A percentile compares a stretch with the other conserved stretches of the same genome.
Conservation (phyloP, 2,888 invertebrate species). For the Adelphocoris suturalis region DNA sequence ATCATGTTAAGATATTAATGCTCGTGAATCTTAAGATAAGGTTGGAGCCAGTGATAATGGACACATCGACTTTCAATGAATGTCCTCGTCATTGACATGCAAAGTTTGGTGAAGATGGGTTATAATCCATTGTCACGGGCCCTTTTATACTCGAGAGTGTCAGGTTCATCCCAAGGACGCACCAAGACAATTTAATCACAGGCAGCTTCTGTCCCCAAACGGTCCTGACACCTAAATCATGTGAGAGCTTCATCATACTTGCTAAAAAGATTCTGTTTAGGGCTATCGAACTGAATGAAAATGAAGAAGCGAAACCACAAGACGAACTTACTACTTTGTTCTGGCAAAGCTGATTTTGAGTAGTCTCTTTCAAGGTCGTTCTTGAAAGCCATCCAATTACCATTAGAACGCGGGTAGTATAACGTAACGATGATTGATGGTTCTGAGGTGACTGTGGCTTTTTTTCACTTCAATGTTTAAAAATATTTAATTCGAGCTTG, state of each 20-base stretch:
- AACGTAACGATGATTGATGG: conserved; percentile 2
- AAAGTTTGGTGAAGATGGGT: neutral
- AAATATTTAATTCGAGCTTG: too few relatives aligned
- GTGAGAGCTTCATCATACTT: neutral
- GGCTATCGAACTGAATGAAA: neutral
- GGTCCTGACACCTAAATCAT: neutral
- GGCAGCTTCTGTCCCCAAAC: neutral
- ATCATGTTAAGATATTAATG: too few relatives aligned
- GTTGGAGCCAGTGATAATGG: too few relatives aligned
- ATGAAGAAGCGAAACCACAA: neutral
- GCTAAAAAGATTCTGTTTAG: neutral
- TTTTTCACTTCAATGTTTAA: too few relatives aligned
- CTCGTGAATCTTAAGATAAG: too few relatives aligned
- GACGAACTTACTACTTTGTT: neutral
- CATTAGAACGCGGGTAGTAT: neutral
- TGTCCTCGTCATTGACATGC: conserved; percentile 6
- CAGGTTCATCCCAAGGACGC: neutral
- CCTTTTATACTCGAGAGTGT: neutral
- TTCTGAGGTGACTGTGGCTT: neutral
- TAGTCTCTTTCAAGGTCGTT: neutral
- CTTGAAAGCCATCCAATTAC: neutral
- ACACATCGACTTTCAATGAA: neutral
- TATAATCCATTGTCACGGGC: neutral
- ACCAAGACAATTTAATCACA: neutral
- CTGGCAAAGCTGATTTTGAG: neutral